These are phyloP conservation scores for Alviniconcha marisindica DNA, from an alignment of 1,140 invertebrate species.

Conservation along the genomic window DNA sequence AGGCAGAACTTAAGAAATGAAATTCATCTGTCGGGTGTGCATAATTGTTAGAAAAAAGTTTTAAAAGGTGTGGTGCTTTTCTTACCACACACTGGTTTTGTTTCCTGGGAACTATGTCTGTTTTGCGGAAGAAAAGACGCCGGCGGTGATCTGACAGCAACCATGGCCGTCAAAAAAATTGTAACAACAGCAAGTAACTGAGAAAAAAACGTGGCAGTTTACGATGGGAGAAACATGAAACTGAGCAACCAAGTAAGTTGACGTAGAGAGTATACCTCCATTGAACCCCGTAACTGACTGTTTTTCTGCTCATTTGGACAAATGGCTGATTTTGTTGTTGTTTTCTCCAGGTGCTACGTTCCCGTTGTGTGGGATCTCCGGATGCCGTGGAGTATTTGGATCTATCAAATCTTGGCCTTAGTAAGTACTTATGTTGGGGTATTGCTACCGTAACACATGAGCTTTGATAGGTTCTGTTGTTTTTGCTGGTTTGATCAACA, in stretches of 20 bases:
- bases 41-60: too few relatives aligned
- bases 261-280: background rate
- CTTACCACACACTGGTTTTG: background rate
- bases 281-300: background rate
- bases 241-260: conserved; percentile 38
- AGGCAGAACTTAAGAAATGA: background rate
- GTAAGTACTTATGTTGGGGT: conserved; percentile 49
- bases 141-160: conserved; percentile 24
- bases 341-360: conserved; percentile 60
- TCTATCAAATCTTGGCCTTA: conserved; percentile 62
- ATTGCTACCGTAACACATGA: background rate
- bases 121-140: conserved; percentile 31
- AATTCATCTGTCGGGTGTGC: background rate
- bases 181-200: background rate
- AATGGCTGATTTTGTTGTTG: too few relatives aligned
- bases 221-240: conserved; percentile 32
- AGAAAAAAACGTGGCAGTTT: background rate
- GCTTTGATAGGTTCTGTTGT: background rate
- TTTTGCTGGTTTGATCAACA: too few relatives aligned
- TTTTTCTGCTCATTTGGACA: too few relatives aligned
- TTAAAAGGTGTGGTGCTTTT: background rate
- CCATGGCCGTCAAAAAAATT: conserved; percentile 4
- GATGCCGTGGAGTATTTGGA: conserved; percentile 61
- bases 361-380: conserved; percentile 53
- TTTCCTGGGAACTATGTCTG: conserved; percentile 35